Evolutionary conservation across 2,113 vertebrate genomes (phyloP), one percentile per base, ranked within the genome.

Genomic region (Myanophis thanlyinensis): DNA sequence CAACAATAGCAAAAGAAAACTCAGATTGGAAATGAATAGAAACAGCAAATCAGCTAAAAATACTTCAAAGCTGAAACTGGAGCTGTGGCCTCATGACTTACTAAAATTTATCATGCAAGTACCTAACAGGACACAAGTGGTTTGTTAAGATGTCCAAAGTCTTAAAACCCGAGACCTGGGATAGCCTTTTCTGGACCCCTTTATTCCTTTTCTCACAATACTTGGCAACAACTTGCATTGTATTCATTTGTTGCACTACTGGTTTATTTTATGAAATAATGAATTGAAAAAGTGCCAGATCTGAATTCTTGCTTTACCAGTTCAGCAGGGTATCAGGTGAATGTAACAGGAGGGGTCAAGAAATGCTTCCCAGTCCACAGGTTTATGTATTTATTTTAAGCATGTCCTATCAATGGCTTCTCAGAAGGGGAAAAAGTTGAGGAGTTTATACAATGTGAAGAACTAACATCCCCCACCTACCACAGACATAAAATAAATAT

Each of bases 1-100:
- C 92, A 91, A 54, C 91, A 94, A 94, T 86, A 67, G 30, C 86
- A 96, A 94, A 93, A 94, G 93, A 95, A 96, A 80, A 9, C 6
- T 80, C 67, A 80, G 15, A 40, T 95, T 93, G 91, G 90, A 93
- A 47, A 87, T 87, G 49, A 87, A 93, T 0, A 86, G 92, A 93
- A 91, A n/a, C 7, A 15, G 27, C 93, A 93, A 92, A 94, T 94
- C 92, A 54, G 67, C 56, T 94, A 95, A 95, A 85, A 91, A 1
- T 12, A 89, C 44, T 20, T 20, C 52, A 0, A 0, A 59, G 30
- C 84, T 67, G 87, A 93, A 6, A 88, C 89, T 95, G 89, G 80
- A 93, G 12, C 0, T 1, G 10, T 20, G n/a, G 67, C 23, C 49
- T 87, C 7, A 90, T 91, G 92, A 62, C 56, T 89, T 56, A 47